Evolutionary conservation across 64 coral and sea anemone genomes (phyloP), one percentile per base, ranked within the genome.

Genomic region (Montipora capricornis): DNA sequence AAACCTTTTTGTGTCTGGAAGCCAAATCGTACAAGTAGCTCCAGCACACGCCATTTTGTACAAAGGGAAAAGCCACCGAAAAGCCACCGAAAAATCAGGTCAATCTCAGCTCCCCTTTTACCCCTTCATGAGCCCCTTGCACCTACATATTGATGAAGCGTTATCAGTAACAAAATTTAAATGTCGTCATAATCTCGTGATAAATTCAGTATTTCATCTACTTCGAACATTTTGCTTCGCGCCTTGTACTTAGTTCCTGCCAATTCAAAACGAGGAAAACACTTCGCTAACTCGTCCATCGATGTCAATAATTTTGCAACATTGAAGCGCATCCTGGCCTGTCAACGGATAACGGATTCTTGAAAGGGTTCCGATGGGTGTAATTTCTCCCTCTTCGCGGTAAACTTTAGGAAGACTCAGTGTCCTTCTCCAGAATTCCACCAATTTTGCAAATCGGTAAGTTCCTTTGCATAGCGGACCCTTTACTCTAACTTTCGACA

Each of bases 121-220:
- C 29, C 29, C 29, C 29, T 29, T 29, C 1, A 29, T 29, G 29
- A 29, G 29, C 29, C 29, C 29, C 29, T 29, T 29, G 29, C 10
- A 57, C 53, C 53, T 29, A 29, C 29, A 29, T 29, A 29, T 29
- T 29, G 29, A 5, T 55, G 52, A 55, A 55, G 52, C 6, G 9
- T 4, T 11, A 64, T 64, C 9, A 0, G 13, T 14, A 64, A 64
- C 10, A 24, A 20, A 71, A 68, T 68, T 68, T 68, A 77, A 11
- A 17, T 19, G 0, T 44, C 73, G 57, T 88, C 78, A 16, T 81
- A 69, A 19, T 74, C 46, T 13, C 71, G 69, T 13, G 86, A n/a
- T 57, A 80, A 89, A 77, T 97, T 97, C 13, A 97, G 79, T 37
- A 95, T 79, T 53, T 97, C 96, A 73, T 97, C 96, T 9, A 97